Conservation (phyloP, 2,113 vertebrate species). For the Hymenochirus boettgeri region DNA sequence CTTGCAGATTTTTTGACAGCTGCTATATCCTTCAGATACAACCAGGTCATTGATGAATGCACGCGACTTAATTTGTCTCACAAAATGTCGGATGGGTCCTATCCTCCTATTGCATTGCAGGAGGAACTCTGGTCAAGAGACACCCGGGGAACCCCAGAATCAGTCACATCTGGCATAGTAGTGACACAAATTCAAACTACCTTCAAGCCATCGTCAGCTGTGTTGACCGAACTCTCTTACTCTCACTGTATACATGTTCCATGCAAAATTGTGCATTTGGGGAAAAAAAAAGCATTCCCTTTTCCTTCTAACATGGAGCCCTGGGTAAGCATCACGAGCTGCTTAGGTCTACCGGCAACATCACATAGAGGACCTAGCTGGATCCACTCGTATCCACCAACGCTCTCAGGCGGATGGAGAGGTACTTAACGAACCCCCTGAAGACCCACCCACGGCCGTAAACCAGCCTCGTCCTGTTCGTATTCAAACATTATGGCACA, state of each 20-base stretch:
- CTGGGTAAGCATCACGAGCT: conserved; percentile 82
- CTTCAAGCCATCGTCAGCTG: conserved; percentile 87
- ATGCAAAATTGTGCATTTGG: conserved; percentile 95
- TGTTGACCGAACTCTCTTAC: conserved; percentile 85
- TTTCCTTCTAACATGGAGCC: conserved; percentile 80
- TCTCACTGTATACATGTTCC: conserved; percentile 85
- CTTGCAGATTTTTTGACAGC: conserved; percentile 96
- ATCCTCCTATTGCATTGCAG: conserved; percentile 79
- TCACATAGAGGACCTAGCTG: conserved; percentile 89
- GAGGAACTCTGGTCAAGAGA: conserved; percentile 92
- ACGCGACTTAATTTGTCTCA: conserved; percentile 95
- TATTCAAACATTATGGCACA: conserved; percentile 80
- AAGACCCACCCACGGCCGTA: conserved; percentile 97
- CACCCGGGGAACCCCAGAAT: conserved; percentile 93
- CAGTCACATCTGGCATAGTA: conserved; percentile 93
- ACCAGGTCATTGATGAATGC: conserved; percentile 97
- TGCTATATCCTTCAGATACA: conserved; percentile 98
- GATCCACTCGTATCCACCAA: conserved; percentile 94
- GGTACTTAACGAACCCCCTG: conserved; percentile 81
- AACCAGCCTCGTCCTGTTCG: conserved; percentile 92
- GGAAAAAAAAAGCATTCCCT: too few species aligned
- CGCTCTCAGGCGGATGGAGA: conserved; percentile 87
- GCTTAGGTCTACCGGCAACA: conserved; percentile 82
- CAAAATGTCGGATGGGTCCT: conserved; percentile 89
- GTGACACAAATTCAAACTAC: conserved; percentile 91